Conservation (phyloP, 2,888 invertebrate species). For the Thysanoteuthis rhombus region DNA sequence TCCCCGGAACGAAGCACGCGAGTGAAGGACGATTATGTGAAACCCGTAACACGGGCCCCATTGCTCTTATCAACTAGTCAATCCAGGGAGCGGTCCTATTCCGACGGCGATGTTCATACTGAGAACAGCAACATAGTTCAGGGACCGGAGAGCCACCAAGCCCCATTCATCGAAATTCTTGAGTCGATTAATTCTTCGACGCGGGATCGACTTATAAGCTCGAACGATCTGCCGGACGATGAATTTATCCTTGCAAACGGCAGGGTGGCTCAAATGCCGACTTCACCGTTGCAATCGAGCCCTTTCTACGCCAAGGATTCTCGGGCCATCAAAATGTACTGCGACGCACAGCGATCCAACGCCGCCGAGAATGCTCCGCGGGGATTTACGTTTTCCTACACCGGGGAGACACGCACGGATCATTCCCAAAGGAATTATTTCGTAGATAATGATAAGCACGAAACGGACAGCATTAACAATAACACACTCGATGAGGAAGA, state of each 20-base stretch:
- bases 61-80: neutral
- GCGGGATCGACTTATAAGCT: neutral
- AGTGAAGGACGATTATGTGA: neutral
- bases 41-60: neutral
- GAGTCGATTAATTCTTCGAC: neutral
- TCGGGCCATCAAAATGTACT: neutral
- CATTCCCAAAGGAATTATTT: slow-evolving; percentile 41
- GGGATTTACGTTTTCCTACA: slow-evolving; percentile 44
- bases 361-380: slow-evolving; percentile 33
- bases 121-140: neutral
- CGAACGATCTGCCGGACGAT: neutral
- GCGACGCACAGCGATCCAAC: slow-evolving; percentile 31
- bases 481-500: neutral
- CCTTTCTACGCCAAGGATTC: neutral
- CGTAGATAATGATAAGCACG: slow-evolving; percentile 40
- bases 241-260: neutral
- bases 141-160: neutral
- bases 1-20: neutral
- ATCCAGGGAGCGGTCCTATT: slow-evolving; percentile 17
- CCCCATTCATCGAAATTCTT: neutral
- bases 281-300: neutral
- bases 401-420: slow-evolving; percentile 44
- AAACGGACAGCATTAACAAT: neutral
- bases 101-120: slow-evolving; percentile 1
- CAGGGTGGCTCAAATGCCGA: too few species aligned